A percentile compares a stretch with the other conserved stretches of the same genome.
Evolutionary conservation across 2,888 invertebrate genomes (phyloP).

Genomic region (Metellina segmentata): DNA sequence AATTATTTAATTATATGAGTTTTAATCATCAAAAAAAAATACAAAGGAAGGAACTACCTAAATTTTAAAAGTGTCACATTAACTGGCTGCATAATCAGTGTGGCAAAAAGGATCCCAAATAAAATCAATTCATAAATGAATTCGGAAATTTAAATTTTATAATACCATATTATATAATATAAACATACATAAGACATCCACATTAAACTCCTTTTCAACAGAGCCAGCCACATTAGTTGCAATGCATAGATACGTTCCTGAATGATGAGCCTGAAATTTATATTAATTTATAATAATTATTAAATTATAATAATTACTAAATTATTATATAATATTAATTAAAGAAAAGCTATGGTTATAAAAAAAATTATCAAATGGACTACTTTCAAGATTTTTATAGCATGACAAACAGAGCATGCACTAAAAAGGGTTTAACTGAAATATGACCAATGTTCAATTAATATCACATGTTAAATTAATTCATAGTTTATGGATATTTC

Average conservation of each 20-base stretch:
- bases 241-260: constrained; percentile 84
- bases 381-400: too few species aligned
- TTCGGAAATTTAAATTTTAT: neutral
- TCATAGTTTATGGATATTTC: neutral
- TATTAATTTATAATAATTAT: neutral
- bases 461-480: neutral
- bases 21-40: neutral
- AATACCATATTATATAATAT: neutral
- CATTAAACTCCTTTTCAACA: constrained; percentile 79
- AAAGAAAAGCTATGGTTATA: neutral
- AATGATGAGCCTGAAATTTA: constrained; percentile 80
- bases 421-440: too few species aligned
- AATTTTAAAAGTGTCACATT: neutral
- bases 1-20: neutral
- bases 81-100: neutral
- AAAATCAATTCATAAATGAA: neutral
- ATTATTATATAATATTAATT: neutral
- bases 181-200: constrained; percentile 72
- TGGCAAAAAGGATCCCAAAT: neutral
- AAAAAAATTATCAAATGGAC: too few species aligned
- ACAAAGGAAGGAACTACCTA: neutral
- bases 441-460: too few species aligned
- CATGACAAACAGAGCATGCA: too few species aligned
- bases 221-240: constrained; percentile 85
- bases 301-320: neutral